Conservation (phyloP, 2,797 vertebrate species). For the Spatula versicolor region DNA sequence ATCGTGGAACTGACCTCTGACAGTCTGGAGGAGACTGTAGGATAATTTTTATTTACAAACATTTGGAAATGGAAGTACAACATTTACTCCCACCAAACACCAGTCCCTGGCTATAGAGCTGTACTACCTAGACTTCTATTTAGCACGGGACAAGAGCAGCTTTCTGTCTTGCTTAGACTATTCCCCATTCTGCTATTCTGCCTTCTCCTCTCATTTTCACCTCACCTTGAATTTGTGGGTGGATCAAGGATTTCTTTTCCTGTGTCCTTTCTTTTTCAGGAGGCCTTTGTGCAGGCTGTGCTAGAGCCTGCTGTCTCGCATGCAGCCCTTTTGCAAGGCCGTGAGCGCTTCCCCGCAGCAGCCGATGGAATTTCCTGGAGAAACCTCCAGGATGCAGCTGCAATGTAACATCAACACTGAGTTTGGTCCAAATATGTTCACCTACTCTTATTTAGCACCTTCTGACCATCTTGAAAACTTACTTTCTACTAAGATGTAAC, state of each 20-base stretch:
- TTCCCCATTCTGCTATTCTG: neutral
- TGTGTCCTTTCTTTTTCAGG: neutral
- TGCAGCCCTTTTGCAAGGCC: neutral
- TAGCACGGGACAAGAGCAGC: neutral
- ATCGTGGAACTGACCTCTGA: neutral
- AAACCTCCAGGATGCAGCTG: neutral
- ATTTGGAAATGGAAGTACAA: neutral
- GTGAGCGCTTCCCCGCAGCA: neutral
- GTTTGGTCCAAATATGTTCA: neutral
- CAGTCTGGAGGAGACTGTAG: neutral
- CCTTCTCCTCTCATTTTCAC: neutral
- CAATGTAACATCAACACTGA: neutral
- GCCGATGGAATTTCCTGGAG: neutral
- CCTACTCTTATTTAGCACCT: neutral
- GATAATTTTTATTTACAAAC: neutral
- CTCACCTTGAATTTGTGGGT: neutral
- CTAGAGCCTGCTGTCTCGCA: neutral
- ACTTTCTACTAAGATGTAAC: neutral
- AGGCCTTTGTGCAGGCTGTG: neutral
- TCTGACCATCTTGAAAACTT: neutral
- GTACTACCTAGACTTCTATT: neutral
- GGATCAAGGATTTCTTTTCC: neutral
- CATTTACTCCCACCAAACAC: neutral
- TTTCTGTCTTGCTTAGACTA: neutral
- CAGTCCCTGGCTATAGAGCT: neutral